A percentile compares a stretch with the other conserved stretches of the same genome.
Conservation (phyloP, 2,797 vertebrate species). For the Borostomias antarcticus region DNA sequence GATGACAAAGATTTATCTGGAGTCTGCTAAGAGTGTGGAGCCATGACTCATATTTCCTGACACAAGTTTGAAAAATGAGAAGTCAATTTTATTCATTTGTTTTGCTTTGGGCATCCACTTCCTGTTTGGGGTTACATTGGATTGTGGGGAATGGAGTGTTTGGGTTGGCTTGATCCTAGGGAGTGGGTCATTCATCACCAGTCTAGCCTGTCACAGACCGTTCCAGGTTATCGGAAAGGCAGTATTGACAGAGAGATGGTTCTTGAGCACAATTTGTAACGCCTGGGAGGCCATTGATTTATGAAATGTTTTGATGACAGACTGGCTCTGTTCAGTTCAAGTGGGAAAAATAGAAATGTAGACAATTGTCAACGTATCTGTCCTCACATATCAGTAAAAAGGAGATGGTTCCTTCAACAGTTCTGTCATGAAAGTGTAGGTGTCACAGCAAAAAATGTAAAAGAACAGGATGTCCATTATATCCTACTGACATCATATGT, state of each 20-base stretch:
- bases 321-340: slow-evolving; percentile 10
- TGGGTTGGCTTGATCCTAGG: slow-evolving; percentile 66
- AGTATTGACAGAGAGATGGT: slow-evolving; percentile 57
- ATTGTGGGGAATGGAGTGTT: slow-evolving; percentile 43
- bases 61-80: slow-evolving; percentile 19
- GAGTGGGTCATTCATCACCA: slow-evolving; percentile 77
- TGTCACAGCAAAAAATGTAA: no score
- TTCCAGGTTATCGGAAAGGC: slow-evolving; percentile 56
- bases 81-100: slow-evolving; percentile 37
- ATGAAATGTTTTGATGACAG: slow-evolving; percentile 33
- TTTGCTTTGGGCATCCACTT: slow-evolving; percentile 29
- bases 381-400: no score
- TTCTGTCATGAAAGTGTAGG: no score
- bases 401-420: no score
- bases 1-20: slow-evolving; percentile 48
- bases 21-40: slow-evolving; percentile 21
- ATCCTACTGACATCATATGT: no score
- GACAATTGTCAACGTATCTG: no score
- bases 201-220: slow-evolving; percentile 59
- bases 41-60: slow-evolving; percentile 26
- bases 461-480: no score
- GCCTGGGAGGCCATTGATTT: slow-evolving; percentile 44
- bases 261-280: slow-evolving; percentile 50
- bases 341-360: neutral
- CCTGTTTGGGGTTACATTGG: slow-evolving; percentile 26